phyloP scores from a whole-genome alignment of 1,140 invertebrate species.

The Plutomurus gul region DNA sequence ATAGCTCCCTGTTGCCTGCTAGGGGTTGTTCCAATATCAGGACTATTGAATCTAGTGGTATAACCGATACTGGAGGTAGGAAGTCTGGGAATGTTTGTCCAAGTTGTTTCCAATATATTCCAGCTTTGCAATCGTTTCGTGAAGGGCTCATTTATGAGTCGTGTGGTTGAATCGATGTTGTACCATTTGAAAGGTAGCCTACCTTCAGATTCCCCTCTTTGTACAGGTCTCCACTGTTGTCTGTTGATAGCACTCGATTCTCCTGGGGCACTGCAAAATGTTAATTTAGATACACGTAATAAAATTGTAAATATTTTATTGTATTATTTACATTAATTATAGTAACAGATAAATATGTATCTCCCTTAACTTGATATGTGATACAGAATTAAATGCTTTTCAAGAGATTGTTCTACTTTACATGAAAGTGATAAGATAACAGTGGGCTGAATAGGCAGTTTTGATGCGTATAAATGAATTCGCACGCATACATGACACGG shows the following conservation, averaged over 20 bases:
- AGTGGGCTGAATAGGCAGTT: too few species aligned
- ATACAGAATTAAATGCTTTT: too few species aligned
- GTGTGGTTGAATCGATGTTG: constrained; percentile 8
- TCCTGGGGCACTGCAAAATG: background rate
- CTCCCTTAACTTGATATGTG: too few species aligned
- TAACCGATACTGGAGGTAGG: background rate
- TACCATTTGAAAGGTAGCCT: constrained; percentile 30
- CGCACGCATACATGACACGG: too few species aligned
- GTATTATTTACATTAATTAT: too few species aligned
- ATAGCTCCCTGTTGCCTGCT: background rate
- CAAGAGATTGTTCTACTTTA: too few species aligned
- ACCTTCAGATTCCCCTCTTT: constrained; percentile 9
- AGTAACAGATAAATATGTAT: too few species aligned
- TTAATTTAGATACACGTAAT: background rate
- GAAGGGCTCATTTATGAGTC: constrained; percentile 13
- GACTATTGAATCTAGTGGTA: background rate
- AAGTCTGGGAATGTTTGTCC: background rate
- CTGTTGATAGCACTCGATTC: background rate
- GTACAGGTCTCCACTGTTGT: constrained; percentile 21
- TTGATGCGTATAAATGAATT: too few species aligned
- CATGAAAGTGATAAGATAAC: too few species aligned
- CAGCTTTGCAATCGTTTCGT: constrained; percentile 26
- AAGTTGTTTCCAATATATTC: background rate
- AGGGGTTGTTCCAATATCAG: background rate
- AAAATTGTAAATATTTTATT: too few species aligned